Percentiles rank a stretch among this genome's conserved stretches.
phyloP scores from a whole-genome alignment of 2,797 vertebrate genomes.

The Clamator glandarius region DNA sequence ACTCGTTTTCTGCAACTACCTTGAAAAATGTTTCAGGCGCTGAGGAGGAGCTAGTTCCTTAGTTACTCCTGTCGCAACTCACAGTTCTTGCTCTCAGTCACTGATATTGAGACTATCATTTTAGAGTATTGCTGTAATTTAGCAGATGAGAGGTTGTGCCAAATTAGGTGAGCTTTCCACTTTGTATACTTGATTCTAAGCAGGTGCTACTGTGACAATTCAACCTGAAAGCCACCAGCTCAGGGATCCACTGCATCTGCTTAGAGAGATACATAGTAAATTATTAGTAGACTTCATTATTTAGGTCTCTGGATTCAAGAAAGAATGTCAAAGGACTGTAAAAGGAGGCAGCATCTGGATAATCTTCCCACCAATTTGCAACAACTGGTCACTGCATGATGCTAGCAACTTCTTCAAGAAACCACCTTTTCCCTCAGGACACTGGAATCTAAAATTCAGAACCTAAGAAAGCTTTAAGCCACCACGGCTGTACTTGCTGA shows the following conservation, averaged over 20 bases:
- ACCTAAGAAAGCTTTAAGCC: not conserved
- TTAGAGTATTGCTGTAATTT: not conserved
- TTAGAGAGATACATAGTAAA: not conserved
- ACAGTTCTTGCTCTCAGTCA: not conserved
- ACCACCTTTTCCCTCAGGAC: not conserved
- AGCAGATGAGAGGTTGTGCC: not conserved
- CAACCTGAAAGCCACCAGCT: not conserved
- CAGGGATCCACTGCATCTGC: not conserved
- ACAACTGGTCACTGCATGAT: not conserved
- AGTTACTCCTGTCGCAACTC: accelerated
- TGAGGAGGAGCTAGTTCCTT: not conserved
- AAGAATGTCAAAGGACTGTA: not conserved
- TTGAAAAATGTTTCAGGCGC: not conserved
- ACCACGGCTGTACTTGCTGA: not conserved
- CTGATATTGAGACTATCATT: not conserved
- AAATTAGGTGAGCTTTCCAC: not conserved
- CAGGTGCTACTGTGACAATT: not conserved
- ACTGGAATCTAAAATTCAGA: not conserved
- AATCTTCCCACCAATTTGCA: not conserved
- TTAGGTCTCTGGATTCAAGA: not conserved
- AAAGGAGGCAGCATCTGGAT: not conserved
- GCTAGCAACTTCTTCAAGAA: not conserved
- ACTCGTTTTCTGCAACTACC: not conserved
- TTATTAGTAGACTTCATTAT: not conserved
- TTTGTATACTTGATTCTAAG: not conserved